Conservation (phyloP, 2,113 vertebrate genomes). For the Ictalurus furcatus region DNA sequence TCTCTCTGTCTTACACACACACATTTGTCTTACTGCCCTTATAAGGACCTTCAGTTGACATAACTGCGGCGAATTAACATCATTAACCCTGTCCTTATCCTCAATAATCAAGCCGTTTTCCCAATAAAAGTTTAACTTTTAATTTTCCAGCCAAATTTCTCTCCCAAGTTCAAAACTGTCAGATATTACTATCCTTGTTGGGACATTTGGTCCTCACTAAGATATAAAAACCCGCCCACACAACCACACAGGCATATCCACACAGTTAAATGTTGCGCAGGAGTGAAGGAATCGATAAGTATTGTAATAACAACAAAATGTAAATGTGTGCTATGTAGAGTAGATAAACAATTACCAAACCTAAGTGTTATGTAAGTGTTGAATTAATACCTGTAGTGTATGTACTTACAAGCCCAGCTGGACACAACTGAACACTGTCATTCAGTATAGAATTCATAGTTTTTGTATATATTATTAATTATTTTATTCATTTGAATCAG, state of each 20-base stretch:
- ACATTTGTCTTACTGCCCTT: neutral
- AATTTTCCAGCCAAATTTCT: neutral
- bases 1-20: neutral
- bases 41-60: neutral
- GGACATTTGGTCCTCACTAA: neutral
- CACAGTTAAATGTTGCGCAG: neutral
- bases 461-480: neutral
- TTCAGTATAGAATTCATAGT: neutral
- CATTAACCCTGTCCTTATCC: neutral
- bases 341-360: neutral
- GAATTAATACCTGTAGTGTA: neutral
- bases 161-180: neutral
- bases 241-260: neutral
- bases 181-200: neutral
- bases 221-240: neutral
- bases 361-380: neutral
- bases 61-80: neutral
- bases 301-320: neutral
- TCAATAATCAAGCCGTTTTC: neutral
- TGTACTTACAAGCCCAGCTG: neutral
- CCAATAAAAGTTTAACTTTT: neutral
- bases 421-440: neutral
- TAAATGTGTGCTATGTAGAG: neutral
- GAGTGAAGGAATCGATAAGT: neutral
- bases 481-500: neutral